Evolutionary conservation across 2,888 invertebrate species (phyloP), one percentile per base, ranked within the genome.

Genomic region (Drosophila ezoana): DNA sequence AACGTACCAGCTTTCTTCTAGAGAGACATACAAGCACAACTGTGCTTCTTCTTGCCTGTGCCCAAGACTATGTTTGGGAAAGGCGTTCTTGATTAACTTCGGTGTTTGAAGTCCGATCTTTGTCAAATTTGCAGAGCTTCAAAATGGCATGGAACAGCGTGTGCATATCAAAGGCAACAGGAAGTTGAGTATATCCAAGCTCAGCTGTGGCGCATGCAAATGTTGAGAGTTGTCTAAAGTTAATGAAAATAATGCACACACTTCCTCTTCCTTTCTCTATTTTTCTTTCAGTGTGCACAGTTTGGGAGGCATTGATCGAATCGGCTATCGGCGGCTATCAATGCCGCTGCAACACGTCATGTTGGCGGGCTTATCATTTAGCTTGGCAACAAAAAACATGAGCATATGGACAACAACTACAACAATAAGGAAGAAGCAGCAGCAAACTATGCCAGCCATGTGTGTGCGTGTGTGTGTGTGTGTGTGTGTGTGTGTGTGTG

Each of bases 301-400:
- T 79, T 78, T 65, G 56, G 51, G 23, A 51, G 14, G 51, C 71
- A 74, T 43, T 73, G 48, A 23, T 16, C 23, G 48, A 47, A 43
- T 28, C 28, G 43, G 44, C 52, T 63, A 53, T 49, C 51, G 52
- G 35, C 48, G 23, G 57, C 45, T 79, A 79, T 75, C 75, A 62
- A 56, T 57, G 54, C 45, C 54, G 62, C 54, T 61, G 51, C 57
- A 78, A 60, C 79, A 67, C 77, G 75, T 77, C 76, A 76, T 76
- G 74, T 78, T 78, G 70, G 63, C 48, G 10, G 33, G 51, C 77
- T 82, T 85, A 87, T 87, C 87, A 84, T 10, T 28, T 62, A 51
- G 81, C 82, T 73, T 73, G 87, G 87, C 82, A 87, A 87, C 87
- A 82, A 76, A 51, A 35, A 73, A 76, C 72, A 71, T 37, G 65